Evolutionary conservation across 2,797 vertebrate genomes (phyloP).

Genomic region (Amblyraja radiata): DNA sequence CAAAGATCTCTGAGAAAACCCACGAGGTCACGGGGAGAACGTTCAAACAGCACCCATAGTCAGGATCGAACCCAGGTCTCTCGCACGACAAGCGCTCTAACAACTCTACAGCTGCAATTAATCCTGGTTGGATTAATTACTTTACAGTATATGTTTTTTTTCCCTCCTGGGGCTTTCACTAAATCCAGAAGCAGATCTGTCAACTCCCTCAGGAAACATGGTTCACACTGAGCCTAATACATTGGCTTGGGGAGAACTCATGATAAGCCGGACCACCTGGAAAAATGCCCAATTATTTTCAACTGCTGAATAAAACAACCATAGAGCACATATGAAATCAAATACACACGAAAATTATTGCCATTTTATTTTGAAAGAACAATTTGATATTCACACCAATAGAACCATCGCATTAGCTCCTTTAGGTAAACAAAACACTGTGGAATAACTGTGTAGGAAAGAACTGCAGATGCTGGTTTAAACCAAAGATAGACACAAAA

Average conservation of each 20-base stretch:
- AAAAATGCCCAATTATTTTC: background rate
- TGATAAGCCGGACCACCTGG: background rate
- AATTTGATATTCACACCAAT: background rate
- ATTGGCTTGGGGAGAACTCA: background rate
- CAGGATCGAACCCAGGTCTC: no score
- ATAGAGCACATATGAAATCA: background rate
- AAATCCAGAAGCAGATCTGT: background rate
- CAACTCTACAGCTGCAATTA: background rate
- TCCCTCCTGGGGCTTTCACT: background rate
- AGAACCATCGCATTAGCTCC: background rate
- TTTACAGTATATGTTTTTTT: background rate
- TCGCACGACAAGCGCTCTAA: no score
- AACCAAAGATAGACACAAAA: no score
- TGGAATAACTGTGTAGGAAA: background rate
- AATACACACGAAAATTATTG: background rate
- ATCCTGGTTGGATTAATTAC: background rate
- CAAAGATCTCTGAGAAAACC: no score
- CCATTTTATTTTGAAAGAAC: background rate
- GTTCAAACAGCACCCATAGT: no score
- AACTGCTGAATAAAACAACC: background rate
- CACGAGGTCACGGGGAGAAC: no score
- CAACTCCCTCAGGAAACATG: background rate
- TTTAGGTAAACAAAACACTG: background rate
- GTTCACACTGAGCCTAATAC: background rate
- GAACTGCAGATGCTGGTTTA: no score